These are phyloP conservation scores for Drosophila ogumai DNA, from an alignment of 1,140 invertebrate species.

Conservation along the genomic window DNA sequence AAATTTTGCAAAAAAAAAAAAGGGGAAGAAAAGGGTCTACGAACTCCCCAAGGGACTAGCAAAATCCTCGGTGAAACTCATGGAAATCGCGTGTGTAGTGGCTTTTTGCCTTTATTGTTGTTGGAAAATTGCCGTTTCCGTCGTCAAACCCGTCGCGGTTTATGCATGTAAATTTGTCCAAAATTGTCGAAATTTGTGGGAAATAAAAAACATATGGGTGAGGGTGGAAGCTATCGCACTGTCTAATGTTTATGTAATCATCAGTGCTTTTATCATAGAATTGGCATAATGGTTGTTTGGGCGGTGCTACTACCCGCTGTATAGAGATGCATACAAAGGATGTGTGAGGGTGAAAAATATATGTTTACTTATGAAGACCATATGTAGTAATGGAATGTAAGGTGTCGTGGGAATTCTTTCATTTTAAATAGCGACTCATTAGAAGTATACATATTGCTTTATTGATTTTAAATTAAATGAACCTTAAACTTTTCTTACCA, in stretches of 20 bases:
- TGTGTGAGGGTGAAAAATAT: background rate
- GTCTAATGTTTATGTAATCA: constrained; percentile 74
- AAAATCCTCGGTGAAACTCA: constrained; percentile 37
- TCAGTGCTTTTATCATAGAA: constrained; percentile 69
- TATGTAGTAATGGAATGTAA: constrained; percentile 3
- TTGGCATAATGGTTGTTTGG: constrained; percentile 45
- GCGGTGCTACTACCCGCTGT: constrained; percentile 18
- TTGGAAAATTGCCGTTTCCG: constrained; percentile 77
- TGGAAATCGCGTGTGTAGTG: constrained; percentile 74
- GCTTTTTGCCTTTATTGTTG: constrained; percentile 53
- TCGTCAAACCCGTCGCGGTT: constrained; percentile 57
- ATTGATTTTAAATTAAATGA: background rate
- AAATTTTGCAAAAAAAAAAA: constrained; percentile 56
- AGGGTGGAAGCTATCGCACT: constrained; percentile 50
- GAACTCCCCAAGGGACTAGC: constrained; percentile 36
- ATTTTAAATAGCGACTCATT: background rate
- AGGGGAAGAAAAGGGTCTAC: constrained; percentile 70
- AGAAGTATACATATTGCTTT: background rate
- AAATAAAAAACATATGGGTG: constrained; percentile 65
- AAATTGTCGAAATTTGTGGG: constrained; percentile 83
- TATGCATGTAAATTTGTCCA: constrained; percentile 82
- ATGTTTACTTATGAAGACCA: constrained; percentile 5
- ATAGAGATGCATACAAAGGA: constrained; percentile 31
- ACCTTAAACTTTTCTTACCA: background rate
- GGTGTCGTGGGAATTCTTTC: background rate